Evolutionary conservation across 2,888 invertebrate genomes (phyloP), one percentile per base, ranked within the genome.

Genomic region (Allacma fusca): DNA sequence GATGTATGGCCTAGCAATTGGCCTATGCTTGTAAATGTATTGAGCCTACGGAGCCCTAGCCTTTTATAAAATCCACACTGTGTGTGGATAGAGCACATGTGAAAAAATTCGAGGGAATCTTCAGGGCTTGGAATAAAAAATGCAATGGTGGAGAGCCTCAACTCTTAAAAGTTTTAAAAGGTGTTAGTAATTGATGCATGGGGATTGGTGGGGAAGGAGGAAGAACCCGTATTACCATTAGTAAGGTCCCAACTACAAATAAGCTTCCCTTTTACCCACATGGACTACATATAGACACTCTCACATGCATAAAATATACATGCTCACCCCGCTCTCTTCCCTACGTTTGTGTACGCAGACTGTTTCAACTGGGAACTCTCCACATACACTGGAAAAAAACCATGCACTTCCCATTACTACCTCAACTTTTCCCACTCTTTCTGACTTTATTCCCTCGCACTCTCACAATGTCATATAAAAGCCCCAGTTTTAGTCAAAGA

Each of bases 171-270:
- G 40, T 77, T 77, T 77, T 77, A 77, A 77, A 77, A 77, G 77
- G 77, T 77, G 77, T 74, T 77, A 65, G 77, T 77, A 77, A 77
- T 77, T 77, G 77, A 77, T 74, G 77, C 77, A 77, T 34, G 68
- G 77, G 69, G 68, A 74, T 57, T 65, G 43, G 24, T 5, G 1
- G 40, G 40, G 40, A 40, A 40, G 13, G 40, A 40, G 40, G 13
- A 40, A 40, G 40, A 40, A 40, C 40, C 40, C 40, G 13, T 40
- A 40, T 40, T 40, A 40, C 40, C 13, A 40, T 40, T 40, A 40
- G 40, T 40, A 40, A 40, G 7, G 13, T 13, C 5, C 40, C 5
- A 5, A 40, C 40, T 40, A 40, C 40, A 40, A 40, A 40, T 40
- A 40, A 5, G 5, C 44, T 23, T 24, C 21, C 28, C n/a, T 50